A percentile compares a stretch with the other conserved stretches of the same genome.
These are phyloP conservation scores for Doris montereyensis DNA, from an alignment of 2,888 invertebrate species.

Conservation along the genomic window DNA sequence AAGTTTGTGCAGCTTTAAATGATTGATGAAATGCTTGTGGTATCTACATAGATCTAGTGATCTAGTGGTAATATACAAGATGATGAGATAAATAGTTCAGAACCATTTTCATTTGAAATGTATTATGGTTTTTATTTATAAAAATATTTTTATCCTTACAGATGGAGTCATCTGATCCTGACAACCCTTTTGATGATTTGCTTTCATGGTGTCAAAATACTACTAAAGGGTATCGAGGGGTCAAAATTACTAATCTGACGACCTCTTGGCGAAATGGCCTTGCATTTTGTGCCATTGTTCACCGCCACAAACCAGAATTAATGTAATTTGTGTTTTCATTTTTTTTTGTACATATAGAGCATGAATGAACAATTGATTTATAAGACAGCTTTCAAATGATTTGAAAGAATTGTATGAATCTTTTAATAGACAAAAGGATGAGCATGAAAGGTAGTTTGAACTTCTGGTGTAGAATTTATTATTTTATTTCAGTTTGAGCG, in stretches of 20 bases:
- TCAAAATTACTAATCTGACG: constrained; percentile 86
- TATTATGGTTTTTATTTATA: too few species aligned
- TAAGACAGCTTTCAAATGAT: neutral
- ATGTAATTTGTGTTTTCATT: constrained; percentile 82
- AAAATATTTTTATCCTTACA: too few species aligned
- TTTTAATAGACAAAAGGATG: neutral
- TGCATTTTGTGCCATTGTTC: constrained; percentile 96
- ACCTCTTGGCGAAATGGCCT: constrained; percentile 96
- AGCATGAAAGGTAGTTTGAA: too few species aligned
- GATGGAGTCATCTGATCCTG: constrained; percentile 49
- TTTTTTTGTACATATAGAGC: neutral
- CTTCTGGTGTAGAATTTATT: too few species aligned
- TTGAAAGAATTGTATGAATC: neutral
- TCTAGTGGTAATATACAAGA: too few species aligned
- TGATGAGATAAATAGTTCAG: too few species aligned
- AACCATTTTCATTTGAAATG: too few species aligned
- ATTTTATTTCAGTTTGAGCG: too few species aligned
- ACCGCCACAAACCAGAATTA: constrained; percentile 91
- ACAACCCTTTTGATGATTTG: constrained; percentile 77
- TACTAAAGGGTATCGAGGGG: constrained; percentile 86
- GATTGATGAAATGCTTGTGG: too few species aligned
- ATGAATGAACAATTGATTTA: neutral
- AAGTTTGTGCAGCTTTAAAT: too few species aligned
- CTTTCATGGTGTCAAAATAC: constrained; percentile 94
- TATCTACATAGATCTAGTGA: too few species aligned